phyloP scores from a whole-genome alignment of 2,113 vertebrate species.

The Platysternon megacephalum region DNA sequence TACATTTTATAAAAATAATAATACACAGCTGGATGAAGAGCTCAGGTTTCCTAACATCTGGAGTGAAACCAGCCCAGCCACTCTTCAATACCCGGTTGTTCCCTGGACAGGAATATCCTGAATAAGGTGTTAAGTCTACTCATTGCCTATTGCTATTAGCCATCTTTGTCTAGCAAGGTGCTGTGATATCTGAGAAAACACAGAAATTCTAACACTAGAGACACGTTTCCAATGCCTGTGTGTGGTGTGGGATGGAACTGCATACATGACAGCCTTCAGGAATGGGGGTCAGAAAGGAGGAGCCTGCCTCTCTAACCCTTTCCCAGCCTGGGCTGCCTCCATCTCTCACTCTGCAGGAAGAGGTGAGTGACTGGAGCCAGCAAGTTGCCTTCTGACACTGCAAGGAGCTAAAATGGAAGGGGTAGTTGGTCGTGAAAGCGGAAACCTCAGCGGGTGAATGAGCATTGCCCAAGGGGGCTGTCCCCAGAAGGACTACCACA shows the following conservation, averaged over 20 bases:
- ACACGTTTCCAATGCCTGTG: not conserved
- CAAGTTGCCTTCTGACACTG: not conserved
- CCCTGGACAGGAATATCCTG: not conserved
- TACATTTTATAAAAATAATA: not conserved
- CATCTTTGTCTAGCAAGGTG: not conserved
- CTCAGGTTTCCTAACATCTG: not conserved
- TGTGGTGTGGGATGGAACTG: not conserved
- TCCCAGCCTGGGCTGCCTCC: not conserved
- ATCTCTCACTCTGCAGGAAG: not conserved
- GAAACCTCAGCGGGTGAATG: not conserved
- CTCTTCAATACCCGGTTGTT: not conserved
- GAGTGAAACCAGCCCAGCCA: not conserved
- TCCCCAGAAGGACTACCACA: not conserved
- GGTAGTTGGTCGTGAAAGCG: not conserved
- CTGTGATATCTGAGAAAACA: not conserved
- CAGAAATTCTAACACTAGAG: not conserved
- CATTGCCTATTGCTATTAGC: not conserved
- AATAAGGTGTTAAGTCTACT: not conserved
- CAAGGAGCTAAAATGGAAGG: not conserved
- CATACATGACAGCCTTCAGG: rapidly evolving
- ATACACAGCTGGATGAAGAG: not conserved
- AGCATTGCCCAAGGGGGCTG: not conserved
- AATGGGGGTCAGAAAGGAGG: not conserved
- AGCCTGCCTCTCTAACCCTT: not conserved
- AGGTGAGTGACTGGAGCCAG: not conserved